Conservation (phyloP, 2,113 vertebrate species). For the Tenebrosternarchus preto region DNA sequence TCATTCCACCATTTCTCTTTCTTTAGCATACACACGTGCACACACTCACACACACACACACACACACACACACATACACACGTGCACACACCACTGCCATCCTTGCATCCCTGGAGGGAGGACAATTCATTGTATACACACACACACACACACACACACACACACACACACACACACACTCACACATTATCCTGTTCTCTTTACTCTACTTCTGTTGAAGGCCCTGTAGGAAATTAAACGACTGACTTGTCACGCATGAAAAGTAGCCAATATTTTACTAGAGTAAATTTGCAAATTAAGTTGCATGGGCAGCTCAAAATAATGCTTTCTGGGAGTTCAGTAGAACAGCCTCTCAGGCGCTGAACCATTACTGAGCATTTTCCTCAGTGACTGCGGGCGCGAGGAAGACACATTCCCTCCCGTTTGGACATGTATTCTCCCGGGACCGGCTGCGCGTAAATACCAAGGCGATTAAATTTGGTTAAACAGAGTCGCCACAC, state of each 20-base stretch:
- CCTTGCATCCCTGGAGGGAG: too few species aligned
- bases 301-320: too few species aligned
- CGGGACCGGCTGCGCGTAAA: constrained; percentile 17
- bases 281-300: constrained; percentile 10
- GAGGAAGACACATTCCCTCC: too few species aligned
- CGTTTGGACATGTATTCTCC: not conserved
- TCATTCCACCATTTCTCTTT: constrained; percentile 55
- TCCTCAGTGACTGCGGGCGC: too few species aligned
- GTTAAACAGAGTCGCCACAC: constrained; percentile 43
- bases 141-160: constrained; percentile 2
- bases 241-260: constrained; percentile 22
- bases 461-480: constrained; percentile 37
- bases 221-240: constrained; percentile 33
- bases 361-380: too few species aligned
- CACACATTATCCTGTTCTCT: not conserved
- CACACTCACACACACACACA: not conserved
- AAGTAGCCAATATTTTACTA: constrained; percentile 18
- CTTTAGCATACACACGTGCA: constrained; percentile 46
- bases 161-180: not conserved
- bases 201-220: constrained; percentile 18
- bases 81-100: too few species aligned
- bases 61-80: too few species aligned
- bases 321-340: too few species aligned
- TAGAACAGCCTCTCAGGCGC: too few species aligned
- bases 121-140: too few species aligned